Percentiles rank a stretch among this genome's conserved stretches.
Evolutionary conservation across 2,797 vertebrate species (phyloP).

Genomic region (Sus cebifrons): DNA sequence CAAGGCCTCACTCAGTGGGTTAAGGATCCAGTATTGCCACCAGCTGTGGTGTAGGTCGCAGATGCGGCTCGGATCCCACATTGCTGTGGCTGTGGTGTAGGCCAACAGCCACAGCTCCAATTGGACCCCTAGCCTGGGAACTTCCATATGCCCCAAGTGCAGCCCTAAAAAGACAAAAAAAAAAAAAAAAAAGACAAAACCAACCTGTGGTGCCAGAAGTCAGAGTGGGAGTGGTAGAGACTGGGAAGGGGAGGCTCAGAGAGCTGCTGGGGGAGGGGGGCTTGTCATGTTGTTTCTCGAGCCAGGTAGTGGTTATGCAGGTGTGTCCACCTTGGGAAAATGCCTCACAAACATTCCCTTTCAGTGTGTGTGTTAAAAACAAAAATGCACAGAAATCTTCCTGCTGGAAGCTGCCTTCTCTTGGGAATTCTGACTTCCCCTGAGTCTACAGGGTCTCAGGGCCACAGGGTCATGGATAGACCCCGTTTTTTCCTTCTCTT

Average conservation of each 20-base stretch:
- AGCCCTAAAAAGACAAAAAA: not conserved
- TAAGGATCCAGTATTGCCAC: too few species aligned
- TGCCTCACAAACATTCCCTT: not conserved
- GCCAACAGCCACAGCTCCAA: too few species aligned
- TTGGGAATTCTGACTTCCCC: not conserved
- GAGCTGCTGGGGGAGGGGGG: not conserved
- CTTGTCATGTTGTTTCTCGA: not conserved
- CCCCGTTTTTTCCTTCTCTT: not conserved
- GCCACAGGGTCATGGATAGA: not conserved
- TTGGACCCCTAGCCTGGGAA: too few species aligned
- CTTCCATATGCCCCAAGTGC: too few species aligned
- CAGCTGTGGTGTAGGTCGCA: too few species aligned
- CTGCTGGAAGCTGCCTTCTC: not conserved
- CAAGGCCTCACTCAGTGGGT: too few species aligned
- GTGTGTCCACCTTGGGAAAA: not conserved
- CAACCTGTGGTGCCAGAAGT: not conserved
- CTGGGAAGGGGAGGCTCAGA: too few species aligned
- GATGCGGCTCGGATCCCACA: too few species aligned
- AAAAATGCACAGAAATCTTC: not conserved
- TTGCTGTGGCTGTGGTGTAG: too few species aligned
- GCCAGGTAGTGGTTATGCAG: not conserved
- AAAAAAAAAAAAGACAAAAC: not conserved
- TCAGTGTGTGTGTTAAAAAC: not conserved
- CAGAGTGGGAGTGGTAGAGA: not conserved
- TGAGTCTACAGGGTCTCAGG: not conserved